Evolutionary conservation across 1,140 invertebrate species (phyloP), one percentile per base, ranked within the genome.

Genomic region (Cydia strobilella): DNA sequence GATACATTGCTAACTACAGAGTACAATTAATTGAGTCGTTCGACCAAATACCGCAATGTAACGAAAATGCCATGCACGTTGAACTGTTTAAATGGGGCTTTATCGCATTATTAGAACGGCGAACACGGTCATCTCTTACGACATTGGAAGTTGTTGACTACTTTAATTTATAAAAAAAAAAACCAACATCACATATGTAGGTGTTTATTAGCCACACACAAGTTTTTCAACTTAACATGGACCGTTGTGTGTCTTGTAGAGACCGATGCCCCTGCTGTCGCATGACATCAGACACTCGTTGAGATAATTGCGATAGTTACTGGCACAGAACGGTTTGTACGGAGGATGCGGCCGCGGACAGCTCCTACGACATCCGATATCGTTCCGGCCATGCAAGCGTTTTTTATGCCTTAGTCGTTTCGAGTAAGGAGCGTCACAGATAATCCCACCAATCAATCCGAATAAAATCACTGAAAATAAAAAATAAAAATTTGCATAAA

Each of bases 401-500:
- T 54, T 18, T n/a, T 18, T n/a, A 3, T 54, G 51, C 3, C 45
- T 18, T 13, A 2, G 6, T 3, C 4, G 5, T 18, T 6, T 18
- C 12, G 51, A 5, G n/a, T 7, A 1, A 54, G 1, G 7, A 13
- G 5, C 12, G 2, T 10, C 51, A 54, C n/a, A 54, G n/a, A 18
- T 0, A 18, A 54, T 18, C 20, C n/a, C 51, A 54, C 51, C n/a
- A 18, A 54, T 9, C 1, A 54, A n/a, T 54, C 51, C 51, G n/a
- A 54, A 54, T 18, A 54, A 54, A n/a, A 54, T n/a, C 51, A 54
- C 51, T 54, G n/a, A 54, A 54, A 54, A 54, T 4, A 54, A 13
- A 54, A 54, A 54, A 18, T 2, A 54, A 54, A 54, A 27, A 27
- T 27, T 27, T 27, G 27, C 27, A 27, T 27, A 27, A 27, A 27